Base-by-base conservation (phyloP, 1,140 invertebrate species). In the Sesamia nonagrioides region DNA sequence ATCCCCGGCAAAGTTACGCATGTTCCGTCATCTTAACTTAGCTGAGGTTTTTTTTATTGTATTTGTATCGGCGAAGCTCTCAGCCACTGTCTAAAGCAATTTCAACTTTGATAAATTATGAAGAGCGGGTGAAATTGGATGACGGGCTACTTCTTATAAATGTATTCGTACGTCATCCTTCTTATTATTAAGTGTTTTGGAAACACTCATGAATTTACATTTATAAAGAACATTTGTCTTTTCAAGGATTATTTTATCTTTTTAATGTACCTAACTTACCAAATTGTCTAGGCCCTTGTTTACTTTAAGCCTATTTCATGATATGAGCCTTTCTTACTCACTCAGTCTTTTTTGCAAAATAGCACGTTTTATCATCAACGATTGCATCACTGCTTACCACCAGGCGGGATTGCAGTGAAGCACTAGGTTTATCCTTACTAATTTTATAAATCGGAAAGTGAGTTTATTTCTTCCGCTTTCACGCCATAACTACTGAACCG, bases 101-200 rank as follows among this genome's bases (percentile, higher is more conserved):
- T 54, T 71, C 61, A 71, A 71, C 17, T 42, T 74, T 58, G 71
- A 74, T 74, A 74, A 74, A 74, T 74, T 74, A 58, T 74, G 54
- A 74, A 74, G 54, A 74, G 52, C 71, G 37, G 54, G 2, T 37
- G 18, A 60, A 15, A 42, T 58, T 27, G 42, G 66, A 69, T 69
- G 54, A 74, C 52, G 60, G 54, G 37, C 54, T 45, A 33, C 71
- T 60, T 72, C 21, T 56, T 60, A 60, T 40, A 15, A 37, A 58
- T 58, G 35, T 58, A 60, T 58, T 60, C 71, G 37, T 21, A 18
- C 40, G 52, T 52, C 33, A 40, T 45, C 8, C 8, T 56, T 60
- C 21, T 15, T 48, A n/a, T 60, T 33, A 33, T 27, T 6, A 33
- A 69, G n/a, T 8, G 27, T 48, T 48, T 66, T 50, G 1, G 2